Evolutionary conservation across 2,888 invertebrate genomes (phyloP).

Genomic region (Hoplodrina blanda): DNA sequence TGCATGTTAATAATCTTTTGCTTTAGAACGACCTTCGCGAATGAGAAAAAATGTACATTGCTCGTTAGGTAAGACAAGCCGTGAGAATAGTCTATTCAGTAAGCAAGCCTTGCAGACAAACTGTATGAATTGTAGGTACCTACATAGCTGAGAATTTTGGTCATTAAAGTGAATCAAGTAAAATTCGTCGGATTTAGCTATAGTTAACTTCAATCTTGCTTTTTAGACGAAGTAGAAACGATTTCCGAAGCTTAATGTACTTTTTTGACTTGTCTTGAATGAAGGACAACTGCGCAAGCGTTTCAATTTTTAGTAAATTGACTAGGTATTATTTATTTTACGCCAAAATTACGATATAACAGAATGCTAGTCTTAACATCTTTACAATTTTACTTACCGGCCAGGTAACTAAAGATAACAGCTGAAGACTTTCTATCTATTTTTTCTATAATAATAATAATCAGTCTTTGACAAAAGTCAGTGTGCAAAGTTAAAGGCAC

Average conservation of each 20-base stretch:
- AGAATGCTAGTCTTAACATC: neutral
- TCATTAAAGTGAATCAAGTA: slow-evolving; percentile 7
- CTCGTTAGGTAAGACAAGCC: slow-evolving; percentile 44
- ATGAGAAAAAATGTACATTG: slow-evolving; percentile 43
- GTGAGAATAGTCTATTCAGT: slow-evolving; percentile 44
- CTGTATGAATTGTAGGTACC: slow-evolving; percentile 5
- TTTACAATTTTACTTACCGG: too few relatives aligned
- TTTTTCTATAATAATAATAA: too few relatives aligned
- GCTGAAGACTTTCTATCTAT: too few relatives aligned
- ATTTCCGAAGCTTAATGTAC: too few relatives aligned
- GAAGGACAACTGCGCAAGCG: too few relatives aligned
- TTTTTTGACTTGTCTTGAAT: too few relatives aligned
- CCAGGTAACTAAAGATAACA: too few relatives aligned
- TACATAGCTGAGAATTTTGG: slow-evolving; percentile 7
- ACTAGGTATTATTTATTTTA: neutral
- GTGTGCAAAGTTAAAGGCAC: too few relatives aligned
- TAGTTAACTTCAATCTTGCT: neutral
- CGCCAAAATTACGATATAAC: neutral
- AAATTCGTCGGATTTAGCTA: slow-evolving; percentile 16
- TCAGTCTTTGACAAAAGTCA: too few relatives aligned
- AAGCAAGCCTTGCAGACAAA: slow-evolving; percentile 31
- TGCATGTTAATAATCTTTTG: slow-evolving; percentile 16
- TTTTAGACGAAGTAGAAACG: neutral
- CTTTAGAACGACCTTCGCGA: slow-evolving; percentile 37
- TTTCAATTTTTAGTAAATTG: neutral